Evolutionary conservation across 2,113 vertebrate species (phyloP), one percentile per base, ranked within the genome.

Genomic region (Strix uralensis): DNA sequence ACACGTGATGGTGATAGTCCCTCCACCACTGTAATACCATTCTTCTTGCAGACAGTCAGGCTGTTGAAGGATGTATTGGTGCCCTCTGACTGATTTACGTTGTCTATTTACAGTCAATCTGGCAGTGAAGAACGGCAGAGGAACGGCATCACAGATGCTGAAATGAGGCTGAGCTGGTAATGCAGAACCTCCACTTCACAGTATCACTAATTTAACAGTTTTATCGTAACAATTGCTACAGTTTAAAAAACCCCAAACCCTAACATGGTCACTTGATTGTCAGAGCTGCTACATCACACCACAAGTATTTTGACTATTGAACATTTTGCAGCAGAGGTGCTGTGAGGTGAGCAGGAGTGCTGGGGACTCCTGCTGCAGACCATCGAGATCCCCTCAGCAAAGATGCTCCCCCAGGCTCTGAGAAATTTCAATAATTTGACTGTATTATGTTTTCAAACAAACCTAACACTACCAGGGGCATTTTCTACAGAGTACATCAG

Each of bases 361-460:
- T 2, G 2, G n/a, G 32, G 59, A 66, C 21, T 34, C 30, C 40
- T 20, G 25, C 58, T 38, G 40, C 42, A 74, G 61, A 65, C 15
- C 51, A 47, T 0, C 1, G 6, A 75, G 40, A 72, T 20, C 30
- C 30, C 25, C 32, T 29, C 32, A 9, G 36, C 1, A 1, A 78
- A 13, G 51, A 66, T 22, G 32, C 4, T 46, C 8, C 23, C 49
- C 22, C 20, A 42, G 49, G 10, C 38, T 32, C 4, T 1, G 3
- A 83, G 27, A 29, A 74, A 92, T 44, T 55, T 86, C 65, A 88
- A 13, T 69, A 75, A 86, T 84, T 71, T n/a, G 51, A 74, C 57
- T 49, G 49, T 10, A 47, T 36, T 67, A 49, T 61, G 49, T 84
- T 94, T 93, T 81, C 57, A 72, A 79, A 94, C 61, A 72, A 65